Base-by-base conservation (phyloP, 2,888 invertebrate species). In the Polydrusus pterygomalis region DNA sequence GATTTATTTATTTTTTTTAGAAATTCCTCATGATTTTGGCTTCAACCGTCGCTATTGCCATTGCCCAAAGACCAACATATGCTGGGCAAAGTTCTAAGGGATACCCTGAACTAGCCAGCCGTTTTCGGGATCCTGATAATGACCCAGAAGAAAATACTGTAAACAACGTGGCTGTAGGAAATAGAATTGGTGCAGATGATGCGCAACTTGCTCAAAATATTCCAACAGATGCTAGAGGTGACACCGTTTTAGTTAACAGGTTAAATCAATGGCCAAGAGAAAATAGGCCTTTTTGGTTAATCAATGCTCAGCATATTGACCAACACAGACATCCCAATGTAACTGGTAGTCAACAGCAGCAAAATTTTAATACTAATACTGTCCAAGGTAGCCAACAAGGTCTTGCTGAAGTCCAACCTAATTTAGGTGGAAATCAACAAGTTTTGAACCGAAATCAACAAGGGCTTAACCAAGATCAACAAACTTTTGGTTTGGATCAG, bases 221-320 rank as follows among this genome's bases (percentile, higher is more conserved):
- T 34, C 94, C 94, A 0, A 84, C 92, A 1, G 93, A 94, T 86
- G 93, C 93, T 0, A 88, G 89, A 43, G 93, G 93, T 0, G 93
- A 94, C 81, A 85, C 85, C 56, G 89, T 90, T 2, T 86, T 92
- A 3, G 88, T 94, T 0, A 89, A 93, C 51, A 87, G 91, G n/a
- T 87, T 94, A 34, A 91, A 90, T 82, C 89, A 89, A 45, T 89
- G 92, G 85, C 94, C 94, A 0, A 84, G 89, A 67, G 93, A 94
- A 78, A 88, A 92, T 56, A 91, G 91, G 78, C 94, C 94, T 0
- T 94, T 93, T 86, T 94, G 94, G 94, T 90, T 91, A 75, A 84
- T 94, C 67, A 94, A 94, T 84, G 91, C 92, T 86, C 89, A 92
- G 80, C 91, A 91, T 0, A 89, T 93, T 10, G 93, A 94, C 83